These are phyloP conservation scores for Crambe crambe DNA, from an alignment of 37 sponge, comb jelly and placozoan genomes.

Conservation along the genomic window DNA sequence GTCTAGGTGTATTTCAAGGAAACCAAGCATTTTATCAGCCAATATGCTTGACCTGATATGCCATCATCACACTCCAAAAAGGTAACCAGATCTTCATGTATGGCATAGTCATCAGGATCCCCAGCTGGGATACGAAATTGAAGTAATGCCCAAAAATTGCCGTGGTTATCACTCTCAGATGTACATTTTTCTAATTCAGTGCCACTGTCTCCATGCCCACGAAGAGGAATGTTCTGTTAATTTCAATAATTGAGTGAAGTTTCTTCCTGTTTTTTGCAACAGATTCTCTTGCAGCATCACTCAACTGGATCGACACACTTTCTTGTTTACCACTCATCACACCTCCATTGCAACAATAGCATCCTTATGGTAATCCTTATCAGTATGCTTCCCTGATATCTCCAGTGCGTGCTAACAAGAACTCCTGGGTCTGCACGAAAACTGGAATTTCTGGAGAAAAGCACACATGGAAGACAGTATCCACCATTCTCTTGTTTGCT, in stretches of 20 bases:
- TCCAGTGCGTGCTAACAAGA: constrained; percentile 45
- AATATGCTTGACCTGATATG: constrained; percentile 58
- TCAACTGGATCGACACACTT: neutral
- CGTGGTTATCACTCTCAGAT: constrained; percentile 45
- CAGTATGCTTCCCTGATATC: constrained; percentile 14
- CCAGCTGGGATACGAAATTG: constrained; percentile 61
- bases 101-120: constrained; percentile 24
- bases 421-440: constrained; percentile 12
- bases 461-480: constrained; percentile 25
- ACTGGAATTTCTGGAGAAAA: constrained; percentile 30
- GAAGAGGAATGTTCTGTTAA: constrained; percentile 28
- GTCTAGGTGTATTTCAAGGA: constrained; percentile 36
- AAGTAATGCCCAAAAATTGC: constrained; percentile 65
- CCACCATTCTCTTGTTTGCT: constrained; percentile 55
- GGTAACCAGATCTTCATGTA: constrained; percentile 55
- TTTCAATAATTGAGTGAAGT: constrained; percentile 10
- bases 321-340: constrained; percentile 27
- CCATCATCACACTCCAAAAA: constrained; percentile 62
- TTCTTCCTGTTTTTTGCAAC: constrained; percentile 2
- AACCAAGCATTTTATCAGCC: constrained; percentile 45
- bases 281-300: neutral
- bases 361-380: constrained; percentile 49
- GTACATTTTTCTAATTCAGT: neutral
- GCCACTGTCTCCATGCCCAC: neutral
- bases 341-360: constrained; percentile 30